A percentile compares a stretch with the other conserved stretches of the same genome.
phyloP scores from a whole-genome alignment of 1,140 invertebrate genomes.

The Megalonaias nervosa region DNA sequence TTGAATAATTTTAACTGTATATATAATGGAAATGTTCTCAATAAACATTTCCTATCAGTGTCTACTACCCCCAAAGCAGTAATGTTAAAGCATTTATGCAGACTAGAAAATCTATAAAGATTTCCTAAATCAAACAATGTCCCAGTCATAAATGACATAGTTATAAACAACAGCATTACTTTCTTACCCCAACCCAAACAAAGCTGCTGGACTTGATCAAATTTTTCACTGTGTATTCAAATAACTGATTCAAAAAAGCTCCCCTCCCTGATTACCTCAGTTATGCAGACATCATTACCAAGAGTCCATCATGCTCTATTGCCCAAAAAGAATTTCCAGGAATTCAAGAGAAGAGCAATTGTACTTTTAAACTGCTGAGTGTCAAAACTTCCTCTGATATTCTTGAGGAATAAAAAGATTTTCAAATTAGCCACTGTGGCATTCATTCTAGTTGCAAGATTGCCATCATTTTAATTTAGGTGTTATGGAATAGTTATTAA shows the following conservation, averaged over 20 bases:
- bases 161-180: constrained; percentile 21
- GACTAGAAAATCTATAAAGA: not conserved
- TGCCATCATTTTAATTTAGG: no score
- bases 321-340: no score
- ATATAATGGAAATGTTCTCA: constrained; percentile 20
- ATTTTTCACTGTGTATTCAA: constrained; percentile 21
- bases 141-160: constrained; percentile 8
- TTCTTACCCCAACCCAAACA: constrained; percentile 14
- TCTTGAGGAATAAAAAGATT: no score
- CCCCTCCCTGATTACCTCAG: not conserved
- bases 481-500: no score
- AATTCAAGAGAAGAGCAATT: no score
- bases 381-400: no score
- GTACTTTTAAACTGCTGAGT: no score
- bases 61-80: constrained; percentile 6
- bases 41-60: constrained; percentile 28
- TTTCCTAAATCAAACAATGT: not conserved
- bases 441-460: no score
- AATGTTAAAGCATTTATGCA: constrained; percentile 15
- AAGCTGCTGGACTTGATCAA: constrained; percentile 31
- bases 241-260: constrained; percentile 15
- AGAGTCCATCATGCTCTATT: no score
- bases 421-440: no score
- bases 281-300: no score
- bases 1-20: not conserved